Evolutionary conservation across 2,113 vertebrate genomes (phyloP).

Genomic region (Helogale parvula): DNA sequence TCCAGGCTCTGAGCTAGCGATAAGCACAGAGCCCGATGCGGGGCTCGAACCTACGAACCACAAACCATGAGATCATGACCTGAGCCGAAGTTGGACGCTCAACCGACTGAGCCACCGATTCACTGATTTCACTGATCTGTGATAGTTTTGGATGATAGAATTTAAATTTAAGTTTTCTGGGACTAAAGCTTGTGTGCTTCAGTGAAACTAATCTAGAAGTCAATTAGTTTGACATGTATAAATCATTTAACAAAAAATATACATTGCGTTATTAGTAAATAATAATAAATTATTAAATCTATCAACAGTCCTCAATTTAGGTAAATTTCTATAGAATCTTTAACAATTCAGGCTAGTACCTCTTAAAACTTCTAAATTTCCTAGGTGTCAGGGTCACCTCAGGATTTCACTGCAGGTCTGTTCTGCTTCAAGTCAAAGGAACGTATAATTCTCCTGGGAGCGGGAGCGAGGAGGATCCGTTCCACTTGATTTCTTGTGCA

Average conservation of each 20-base stretch:
- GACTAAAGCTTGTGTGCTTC: background rate
- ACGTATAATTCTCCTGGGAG: background rate
- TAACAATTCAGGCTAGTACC: background rate
- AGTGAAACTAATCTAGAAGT: background rate
- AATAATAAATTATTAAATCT: background rate
- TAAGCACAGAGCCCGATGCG: too few relatives aligned
- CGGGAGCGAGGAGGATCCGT: slow-evolving; percentile 16
- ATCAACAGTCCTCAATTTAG: background rate
- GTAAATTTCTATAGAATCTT: background rate
- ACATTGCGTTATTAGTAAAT: background rate
- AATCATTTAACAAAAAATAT: slow-evolving; percentile 10
- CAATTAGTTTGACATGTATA: background rate
- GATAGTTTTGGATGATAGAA: background rate
- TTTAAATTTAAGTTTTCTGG: slow-evolving; percentile 12
- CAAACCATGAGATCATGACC: too few relatives aligned
- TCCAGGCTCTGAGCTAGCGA: too few relatives aligned
- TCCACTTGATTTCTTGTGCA: slow-evolving; percentile 52
- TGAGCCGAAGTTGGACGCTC: too few relatives aligned
- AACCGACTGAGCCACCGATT: too few relatives aligned
- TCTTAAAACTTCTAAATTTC: background rate
- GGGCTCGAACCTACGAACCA: too few relatives aligned
- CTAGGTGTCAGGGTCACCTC: background rate
- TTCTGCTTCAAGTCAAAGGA: slow-evolving; percentile 23
- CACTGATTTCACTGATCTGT: background rate
- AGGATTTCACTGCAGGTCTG: background rate